A percentile compares a stretch with the other conserved stretches of the same genome.
These are phyloP conservation scores for Elmis aenea DNA, from an alignment of 2,888 invertebrate species.

Conservation along the genomic window DNA sequence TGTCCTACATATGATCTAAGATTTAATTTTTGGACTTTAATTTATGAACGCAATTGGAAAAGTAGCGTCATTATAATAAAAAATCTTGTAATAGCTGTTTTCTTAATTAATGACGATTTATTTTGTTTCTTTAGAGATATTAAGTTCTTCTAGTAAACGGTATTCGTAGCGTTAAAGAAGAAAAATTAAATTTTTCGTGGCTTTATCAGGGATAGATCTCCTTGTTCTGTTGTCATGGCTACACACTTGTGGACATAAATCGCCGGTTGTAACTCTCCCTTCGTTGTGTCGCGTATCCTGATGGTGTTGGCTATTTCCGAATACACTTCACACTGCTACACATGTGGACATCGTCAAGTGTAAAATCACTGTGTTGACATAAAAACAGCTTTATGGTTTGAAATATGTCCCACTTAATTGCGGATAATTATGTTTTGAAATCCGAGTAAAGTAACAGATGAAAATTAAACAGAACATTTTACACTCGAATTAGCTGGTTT, in stretches of 20 bases:
- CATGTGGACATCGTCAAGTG: constrained; percentile 35
- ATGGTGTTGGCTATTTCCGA: constrained; percentile 35
- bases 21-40: too few species aligned
- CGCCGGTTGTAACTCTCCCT: constrained; percentile 26
- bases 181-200: too few species aligned
- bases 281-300: constrained; percentile 16
- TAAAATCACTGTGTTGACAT: constrained; percentile 35
- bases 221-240: constrained; percentile 36
- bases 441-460: constrained; percentile 18
- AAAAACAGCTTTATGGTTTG: constrained; percentile 26
- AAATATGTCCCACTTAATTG: constrained; percentile 20
- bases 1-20: too few species aligned
- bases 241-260: constrained; percentile 39
- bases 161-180: too few species aligned
- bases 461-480: constrained; percentile 9
- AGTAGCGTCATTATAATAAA: too few species aligned
- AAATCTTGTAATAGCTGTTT: too few species aligned
- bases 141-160: too few species aligned
- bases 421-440: constrained; percentile 17
- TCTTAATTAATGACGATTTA: too few species aligned
- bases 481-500: too few species aligned
- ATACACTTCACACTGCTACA: constrained; percentile 35
- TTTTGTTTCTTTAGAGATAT: too few species aligned
- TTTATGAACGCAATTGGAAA: too few species aligned
- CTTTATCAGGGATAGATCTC: constrained; percentile 18